Percentiles rank a stretch among this genome's conserved stretches.
phyloP scores from a whole-genome alignment of 2,113 vertebrate species.

The Melanerpes formicivorus region DNA sequence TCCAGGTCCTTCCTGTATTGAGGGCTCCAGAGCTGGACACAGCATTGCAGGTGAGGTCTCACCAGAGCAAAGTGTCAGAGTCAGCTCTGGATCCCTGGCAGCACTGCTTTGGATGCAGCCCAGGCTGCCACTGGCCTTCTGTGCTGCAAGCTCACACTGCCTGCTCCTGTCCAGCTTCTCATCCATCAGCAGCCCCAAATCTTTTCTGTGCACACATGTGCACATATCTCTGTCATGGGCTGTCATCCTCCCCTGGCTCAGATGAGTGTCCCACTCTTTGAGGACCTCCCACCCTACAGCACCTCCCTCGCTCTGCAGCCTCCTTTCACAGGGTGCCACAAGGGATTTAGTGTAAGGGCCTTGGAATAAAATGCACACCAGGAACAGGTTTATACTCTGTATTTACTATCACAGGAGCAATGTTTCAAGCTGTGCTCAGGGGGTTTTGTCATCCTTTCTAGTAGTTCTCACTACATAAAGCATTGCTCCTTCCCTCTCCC shows the following conservation, averaged over 20 bases:
- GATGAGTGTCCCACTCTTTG: background rate
- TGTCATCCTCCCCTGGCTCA: background rate
- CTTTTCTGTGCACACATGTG: background rate
- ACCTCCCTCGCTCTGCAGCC: background rate
- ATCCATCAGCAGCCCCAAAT: too few species aligned
- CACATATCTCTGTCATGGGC: background rate
- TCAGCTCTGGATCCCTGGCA: too few species aligned
- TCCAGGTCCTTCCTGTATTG: too few species aligned
- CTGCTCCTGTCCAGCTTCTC: too few species aligned
- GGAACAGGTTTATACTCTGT: constrained; percentile 26
- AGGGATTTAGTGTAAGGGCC: constrained; percentile 27
- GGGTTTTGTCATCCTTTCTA: background rate
- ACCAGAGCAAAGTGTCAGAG: too few species aligned
- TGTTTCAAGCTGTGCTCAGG: constrained; percentile 19
- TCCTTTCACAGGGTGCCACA: background rate
- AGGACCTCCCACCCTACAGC: fast-evolving
- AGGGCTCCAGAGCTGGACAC: too few species aligned
- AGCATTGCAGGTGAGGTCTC: too few species aligned
- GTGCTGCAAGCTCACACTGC: too few species aligned
- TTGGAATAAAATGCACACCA: background rate
- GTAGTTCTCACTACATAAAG: background rate
- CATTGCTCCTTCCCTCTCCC: background rate
- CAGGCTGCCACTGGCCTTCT: too few species aligned
- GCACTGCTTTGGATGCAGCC: too few species aligned
- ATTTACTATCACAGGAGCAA: background rate